Evolutionary conservation across 2,888 invertebrate species (phyloP).

Genomic region (Dendrolimus houi): DNA sequence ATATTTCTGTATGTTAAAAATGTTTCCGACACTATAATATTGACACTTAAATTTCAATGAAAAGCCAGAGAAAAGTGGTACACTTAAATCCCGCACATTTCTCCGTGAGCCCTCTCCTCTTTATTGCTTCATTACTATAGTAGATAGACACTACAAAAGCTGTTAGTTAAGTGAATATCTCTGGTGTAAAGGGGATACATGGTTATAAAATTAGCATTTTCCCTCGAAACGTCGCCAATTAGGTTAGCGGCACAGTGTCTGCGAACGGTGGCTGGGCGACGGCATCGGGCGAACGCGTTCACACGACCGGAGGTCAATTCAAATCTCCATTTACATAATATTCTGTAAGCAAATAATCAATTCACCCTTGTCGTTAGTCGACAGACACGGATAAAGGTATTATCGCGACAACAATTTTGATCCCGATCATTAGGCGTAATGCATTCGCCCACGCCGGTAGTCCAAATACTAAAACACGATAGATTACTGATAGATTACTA

Average conservation of each 20-base stretch:
- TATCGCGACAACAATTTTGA: background rate
- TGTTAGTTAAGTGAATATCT: conserved; percentile 19
- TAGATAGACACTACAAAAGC: background rate
- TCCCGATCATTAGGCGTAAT: background rate
- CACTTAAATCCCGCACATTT: too few species aligned
- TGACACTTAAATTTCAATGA: too few species aligned
- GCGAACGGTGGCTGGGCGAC: conserved; percentile 14
- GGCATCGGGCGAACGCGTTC: conserved; percentile 10
- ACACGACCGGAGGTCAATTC: conserved; percentile 1
- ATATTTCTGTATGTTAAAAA: too few species aligned
- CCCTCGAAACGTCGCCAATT: conserved; percentile 56
- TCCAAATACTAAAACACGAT: too few species aligned
- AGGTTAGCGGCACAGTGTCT: conserved; percentile 58
- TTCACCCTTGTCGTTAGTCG: background rate
- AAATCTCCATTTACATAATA: conserved; percentile 24
- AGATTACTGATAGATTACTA: too few species aligned
- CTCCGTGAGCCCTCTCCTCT: too few species aligned
- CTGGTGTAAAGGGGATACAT: conserved; percentile 23
- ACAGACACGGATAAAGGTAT: background rate
- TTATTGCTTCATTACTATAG: too few species aligned
- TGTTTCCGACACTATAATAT: too few species aligned
- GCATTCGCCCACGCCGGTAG: too few species aligned
- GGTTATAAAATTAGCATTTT: conserved; percentile 58
- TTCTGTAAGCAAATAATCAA: conserved; percentile 3
- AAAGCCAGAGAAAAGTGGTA: too few species aligned